phyloP scores from a whole-genome alignment of 2,797 vertebrate species.

The Hapalemur alaotrensis region DNA sequence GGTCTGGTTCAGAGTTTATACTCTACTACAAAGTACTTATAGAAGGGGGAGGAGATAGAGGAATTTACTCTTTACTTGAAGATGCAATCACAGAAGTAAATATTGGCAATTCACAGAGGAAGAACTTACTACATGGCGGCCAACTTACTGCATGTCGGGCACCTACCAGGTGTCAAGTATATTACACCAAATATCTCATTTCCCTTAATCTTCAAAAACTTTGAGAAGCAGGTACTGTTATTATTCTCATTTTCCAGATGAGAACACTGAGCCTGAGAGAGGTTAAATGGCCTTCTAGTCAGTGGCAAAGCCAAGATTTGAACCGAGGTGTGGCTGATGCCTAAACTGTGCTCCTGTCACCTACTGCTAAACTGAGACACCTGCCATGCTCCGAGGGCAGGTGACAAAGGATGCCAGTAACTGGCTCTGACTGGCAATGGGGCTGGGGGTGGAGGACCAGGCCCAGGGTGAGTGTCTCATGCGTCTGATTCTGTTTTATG shows the following conservation, averaged over 20 bases:
- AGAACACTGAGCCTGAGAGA: neutral
- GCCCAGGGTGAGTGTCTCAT: neutral
- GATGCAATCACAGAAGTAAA: neutral
- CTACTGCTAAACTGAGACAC: neutral
- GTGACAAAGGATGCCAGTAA: neutral
- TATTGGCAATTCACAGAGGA: neutral
- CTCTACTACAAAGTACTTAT: neutral
- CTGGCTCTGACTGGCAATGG: neutral
- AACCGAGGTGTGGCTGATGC: neutral
- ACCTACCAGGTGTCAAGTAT: accelerated
- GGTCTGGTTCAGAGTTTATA: neutral
- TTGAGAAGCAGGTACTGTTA: neutral
- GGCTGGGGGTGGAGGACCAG: accelerated
- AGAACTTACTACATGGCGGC: neutral
- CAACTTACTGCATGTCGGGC: neutral
- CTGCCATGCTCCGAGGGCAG: accelerated
- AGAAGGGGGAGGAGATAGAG: neutral
- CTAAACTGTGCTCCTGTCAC: neutral
- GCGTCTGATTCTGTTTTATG: neutral
- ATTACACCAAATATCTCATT: neutral
- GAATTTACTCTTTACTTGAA: neutral
- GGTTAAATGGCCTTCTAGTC: neutral
- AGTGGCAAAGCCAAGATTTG: neutral
- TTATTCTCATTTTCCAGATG: neutral
- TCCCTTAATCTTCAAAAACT: neutral